Conservation (phyloP, 1,140 invertebrate species). For the Aphelinus certus region DNA sequence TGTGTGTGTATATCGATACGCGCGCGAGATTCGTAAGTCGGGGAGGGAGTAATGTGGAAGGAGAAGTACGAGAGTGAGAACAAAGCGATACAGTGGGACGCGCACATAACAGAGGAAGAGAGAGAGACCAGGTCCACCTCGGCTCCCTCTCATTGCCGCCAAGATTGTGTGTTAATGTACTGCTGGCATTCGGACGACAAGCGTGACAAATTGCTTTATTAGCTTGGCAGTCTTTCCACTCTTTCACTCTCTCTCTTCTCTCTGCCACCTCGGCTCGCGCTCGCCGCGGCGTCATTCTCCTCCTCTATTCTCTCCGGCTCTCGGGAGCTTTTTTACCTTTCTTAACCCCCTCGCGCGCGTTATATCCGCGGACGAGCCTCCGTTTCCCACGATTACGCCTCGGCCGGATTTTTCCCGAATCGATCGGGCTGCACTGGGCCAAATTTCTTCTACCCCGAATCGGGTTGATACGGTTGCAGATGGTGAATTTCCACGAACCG, state of each 20-base stretch:
- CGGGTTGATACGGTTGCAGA: too few relatives aligned
- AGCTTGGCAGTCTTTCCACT: conserved; percentile 62
- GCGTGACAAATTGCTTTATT: conserved; percentile 66
- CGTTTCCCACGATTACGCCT: too few relatives aligned
- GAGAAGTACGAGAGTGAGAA: conserved; percentile 20
- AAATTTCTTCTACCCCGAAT: too few relatives aligned
- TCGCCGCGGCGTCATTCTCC: too few relatives aligned
- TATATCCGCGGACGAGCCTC: too few relatives aligned
- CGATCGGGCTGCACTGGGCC: too few relatives aligned
- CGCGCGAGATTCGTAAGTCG: too few relatives aligned
- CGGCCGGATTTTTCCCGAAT: too few relatives aligned
- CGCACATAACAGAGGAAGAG: conserved; percentile 18
- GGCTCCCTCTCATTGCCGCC: conserved; percentile 48
- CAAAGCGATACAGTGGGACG: too few relatives aligned
- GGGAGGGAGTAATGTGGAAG: conserved; percentile 35
- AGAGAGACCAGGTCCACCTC: conserved; percentile 8
- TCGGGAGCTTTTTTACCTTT: conserved; percentile 50
- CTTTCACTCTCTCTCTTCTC: conserved; percentile 45
- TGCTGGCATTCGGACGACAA: conserved; percentile 64
- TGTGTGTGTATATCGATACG: too few relatives aligned
- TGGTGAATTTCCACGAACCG: too few relatives aligned
- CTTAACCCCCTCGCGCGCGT: conserved; percentile 46
- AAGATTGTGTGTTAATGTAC: conserved; percentile 63
- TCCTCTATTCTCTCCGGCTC: too few relatives aligned
- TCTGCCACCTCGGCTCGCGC: conserved; percentile 46